A percentile compares a stretch with the other conserved stretches of the same genome.
phyloP scores from a whole-genome alignment of 2,797 vertebrate species.

The Sebastolobus alascanus region DNA sequence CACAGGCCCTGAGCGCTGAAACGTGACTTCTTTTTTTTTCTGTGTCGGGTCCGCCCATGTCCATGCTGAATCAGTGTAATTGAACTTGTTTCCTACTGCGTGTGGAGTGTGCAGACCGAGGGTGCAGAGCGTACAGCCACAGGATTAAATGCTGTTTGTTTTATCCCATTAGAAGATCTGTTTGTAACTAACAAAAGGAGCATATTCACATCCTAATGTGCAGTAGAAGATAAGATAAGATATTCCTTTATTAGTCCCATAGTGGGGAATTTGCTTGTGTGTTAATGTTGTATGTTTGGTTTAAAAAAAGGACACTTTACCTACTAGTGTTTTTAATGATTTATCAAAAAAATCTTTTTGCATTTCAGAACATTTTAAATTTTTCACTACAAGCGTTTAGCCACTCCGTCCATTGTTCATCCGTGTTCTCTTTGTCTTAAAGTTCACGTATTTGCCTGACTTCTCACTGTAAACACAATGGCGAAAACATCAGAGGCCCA shows the following conservation, averaged over 20 bases:
- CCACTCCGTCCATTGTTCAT: slow-evolving; percentile 61
- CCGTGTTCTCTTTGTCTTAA: slow-evolving; percentile 74
- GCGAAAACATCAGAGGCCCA: slow-evolving; percentile 81
- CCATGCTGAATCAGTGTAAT: slow-evolving; percentile 64
- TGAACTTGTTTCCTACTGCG: slow-evolving; percentile 64
- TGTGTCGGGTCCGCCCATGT: slow-evolving; percentile 46
- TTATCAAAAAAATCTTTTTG: slow-evolving; percentile 1
- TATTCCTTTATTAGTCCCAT: too few species aligned
- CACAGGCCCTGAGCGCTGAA: slow-evolving; percentile 50
- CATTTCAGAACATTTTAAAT: not conserved
- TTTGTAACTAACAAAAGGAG: not conserved
- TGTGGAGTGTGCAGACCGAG: slow-evolving; percentile 34
- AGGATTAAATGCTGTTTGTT: slow-evolving; percentile 30
- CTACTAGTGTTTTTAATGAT: not conserved
- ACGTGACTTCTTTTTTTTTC: slow-evolving; percentile 48
- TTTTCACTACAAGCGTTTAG: slow-evolving; percentile 16
- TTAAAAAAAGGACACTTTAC: not conserved
- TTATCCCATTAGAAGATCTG: slow-evolving; percentile 23
- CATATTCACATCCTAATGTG: not conserved
- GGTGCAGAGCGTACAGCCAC: slow-evolving; percentile 27
- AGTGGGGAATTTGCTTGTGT: too few species aligned
- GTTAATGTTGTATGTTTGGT: not conserved
- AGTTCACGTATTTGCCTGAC: slow-evolving; percentile 82
- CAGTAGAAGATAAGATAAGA: not conserved
- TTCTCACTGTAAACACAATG: slow-evolving; percentile 84